A percentile compares a stretch with the other conserved stretches of the same genome.
phyloP scores from a whole-genome alignment of 2,888 invertebrate genomes.

The Malachius bipustulatus region DNA sequence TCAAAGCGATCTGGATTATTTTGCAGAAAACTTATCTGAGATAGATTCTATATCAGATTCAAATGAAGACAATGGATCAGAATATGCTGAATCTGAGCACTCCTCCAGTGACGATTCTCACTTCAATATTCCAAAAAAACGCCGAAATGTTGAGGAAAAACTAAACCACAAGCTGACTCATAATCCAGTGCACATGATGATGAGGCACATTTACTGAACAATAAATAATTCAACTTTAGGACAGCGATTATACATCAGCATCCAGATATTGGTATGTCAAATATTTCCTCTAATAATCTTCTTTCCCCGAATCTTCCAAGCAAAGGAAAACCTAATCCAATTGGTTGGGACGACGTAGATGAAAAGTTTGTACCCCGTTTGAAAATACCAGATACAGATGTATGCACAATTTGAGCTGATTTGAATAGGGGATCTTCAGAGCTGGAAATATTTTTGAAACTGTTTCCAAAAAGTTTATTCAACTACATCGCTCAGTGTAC shows the following conservation, averaged over 20 bases:
- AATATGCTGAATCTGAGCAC: background rate
- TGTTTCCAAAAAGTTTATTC: background rate
- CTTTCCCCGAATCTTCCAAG: background rate
- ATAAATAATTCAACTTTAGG: too few relatives aligned
- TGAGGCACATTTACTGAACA: too few relatives aligned
- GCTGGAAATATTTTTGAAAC: background rate
- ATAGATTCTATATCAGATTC: background rate
- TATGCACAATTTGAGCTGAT: slow-evolving; percentile 1
- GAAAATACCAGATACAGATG: background rate
- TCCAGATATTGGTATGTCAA: too few relatives aligned
- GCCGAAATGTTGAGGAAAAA: background rate
- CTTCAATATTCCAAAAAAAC: too few relatives aligned
- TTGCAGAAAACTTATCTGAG: background rate
- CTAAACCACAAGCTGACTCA: slow-evolving; percentile 1
- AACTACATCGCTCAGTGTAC: too few relatives aligned
- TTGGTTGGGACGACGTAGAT: background rate
- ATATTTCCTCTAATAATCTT: background rate
- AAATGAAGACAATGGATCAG: background rate
- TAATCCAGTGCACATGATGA: too few relatives aligned
- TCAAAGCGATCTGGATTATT: background rate
- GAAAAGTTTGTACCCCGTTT: background rate
- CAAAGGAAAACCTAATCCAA: background rate
- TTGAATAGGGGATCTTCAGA: slow-evolving; percentile 3
- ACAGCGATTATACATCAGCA: too few relatives aligned
- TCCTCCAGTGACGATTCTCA: slow-evolving; percentile 3